These are phyloP conservation scores for Eumacrocentrus americanus DNA, from an alignment of 2,888 invertebrate genomes.

Conservation along the genomic window DNA sequence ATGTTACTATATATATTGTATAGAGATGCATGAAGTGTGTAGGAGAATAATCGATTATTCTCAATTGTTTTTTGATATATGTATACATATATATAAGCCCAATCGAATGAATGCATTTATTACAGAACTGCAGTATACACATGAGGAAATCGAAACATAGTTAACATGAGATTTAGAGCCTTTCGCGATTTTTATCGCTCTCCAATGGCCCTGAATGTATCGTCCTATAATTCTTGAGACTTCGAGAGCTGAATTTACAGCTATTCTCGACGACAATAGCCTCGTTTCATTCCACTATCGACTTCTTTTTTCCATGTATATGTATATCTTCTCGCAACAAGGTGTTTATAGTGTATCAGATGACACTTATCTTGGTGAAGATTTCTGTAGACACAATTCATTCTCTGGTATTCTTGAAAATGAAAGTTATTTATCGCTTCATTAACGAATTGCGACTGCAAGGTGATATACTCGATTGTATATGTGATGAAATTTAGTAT, in stretches of 20 bases:
- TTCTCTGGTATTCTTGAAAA: background rate
- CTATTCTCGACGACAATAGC: background rate
- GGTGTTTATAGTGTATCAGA: background rate
- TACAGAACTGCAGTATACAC: background rate
- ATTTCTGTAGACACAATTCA: background rate
- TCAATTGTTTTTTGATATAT: no score
- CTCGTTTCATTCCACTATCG: background rate
- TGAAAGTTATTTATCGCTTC: no score
- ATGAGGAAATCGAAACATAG: slow-evolving; percentile 10
- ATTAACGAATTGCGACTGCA: no score
- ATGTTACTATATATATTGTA: no score
- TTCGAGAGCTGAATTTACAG: slow-evolving; percentile 20
- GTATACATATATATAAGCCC: no score
- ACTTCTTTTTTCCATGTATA: background rate
- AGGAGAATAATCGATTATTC: no score
- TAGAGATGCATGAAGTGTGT: background rate
- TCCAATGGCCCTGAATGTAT: slow-evolving; percentile 17
- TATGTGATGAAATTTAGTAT: background rate
- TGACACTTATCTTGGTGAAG: background rate
- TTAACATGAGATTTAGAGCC: slow-evolving; percentile 15
- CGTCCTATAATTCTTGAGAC: slow-evolving; percentile 22
- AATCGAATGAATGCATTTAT: background rate
- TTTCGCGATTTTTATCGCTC: slow-evolving; percentile 22
- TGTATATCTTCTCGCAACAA: background rate
- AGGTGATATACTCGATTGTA: no score